Evolutionary conservation across 2,113 vertebrate species (phyloP), one percentile per base, ranked within the genome.

Genomic region (Clarias gariepinus): DNA sequence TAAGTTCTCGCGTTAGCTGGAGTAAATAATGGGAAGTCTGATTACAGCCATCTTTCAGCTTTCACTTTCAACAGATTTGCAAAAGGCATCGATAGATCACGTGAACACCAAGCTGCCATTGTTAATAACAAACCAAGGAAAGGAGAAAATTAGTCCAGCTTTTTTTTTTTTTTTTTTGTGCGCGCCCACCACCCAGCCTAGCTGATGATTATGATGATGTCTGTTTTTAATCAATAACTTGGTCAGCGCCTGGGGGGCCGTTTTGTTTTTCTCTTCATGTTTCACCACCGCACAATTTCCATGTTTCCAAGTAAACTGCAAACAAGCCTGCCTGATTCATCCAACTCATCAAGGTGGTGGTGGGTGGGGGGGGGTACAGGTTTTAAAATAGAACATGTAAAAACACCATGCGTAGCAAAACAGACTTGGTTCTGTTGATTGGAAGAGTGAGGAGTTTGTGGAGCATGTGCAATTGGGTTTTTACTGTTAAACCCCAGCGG

Each of bases 321-420:
- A 93, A 95, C 91, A 91, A 84, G 90, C 81, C 91, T 92, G 89
- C 88, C 90, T 76, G 92, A 93, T 95, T 94, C 91, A 92, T 93
- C 89, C 90, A 86, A 91, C 93, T 94, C 93, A 94, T 93, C 77
- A 74, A 90, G 91, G 4, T 33, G 60, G 83, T 68, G n/a, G 84
- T 85, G 88, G 87, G 28, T 74, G 91, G 83, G 73, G 28, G 84
- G 86, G 88, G 87, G 18, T 92, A 63, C 90, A 90, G 91, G 90
- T 92, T 94, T 94, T 93, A 94, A 95, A 95, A 95, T 95, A 95
- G 95, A 93, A 92, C 92, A 91, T 91, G 92, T 94, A 91, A 92
- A 94, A 94, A 93, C 92, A 94, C 92, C 92, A 90, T 92, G 90
- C 73, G 91, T 92, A 90, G 93, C 91, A 91, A 94, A 91, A 95